A percentile compares a stretch with the other conserved stretches of the same genome.
Conservation (phyloP, 2,888 invertebrate genomes). For the Hydriomena furcata region DNA sequence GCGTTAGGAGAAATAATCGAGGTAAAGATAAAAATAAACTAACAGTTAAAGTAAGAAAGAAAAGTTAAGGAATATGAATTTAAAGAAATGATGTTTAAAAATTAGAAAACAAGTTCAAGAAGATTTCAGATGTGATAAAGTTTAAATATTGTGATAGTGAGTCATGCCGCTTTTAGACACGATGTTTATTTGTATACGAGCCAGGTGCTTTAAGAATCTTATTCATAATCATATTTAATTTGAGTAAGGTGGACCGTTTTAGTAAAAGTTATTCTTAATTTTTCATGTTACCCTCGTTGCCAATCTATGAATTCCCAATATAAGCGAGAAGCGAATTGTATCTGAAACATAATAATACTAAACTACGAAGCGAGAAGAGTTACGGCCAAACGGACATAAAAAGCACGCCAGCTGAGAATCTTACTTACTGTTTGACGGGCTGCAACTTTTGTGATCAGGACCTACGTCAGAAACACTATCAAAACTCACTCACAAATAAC, state of each 20-base stretch:
- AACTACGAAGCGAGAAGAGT: constrained; percentile 71
- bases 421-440: constrained; percentile 82
- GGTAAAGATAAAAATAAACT: too few relatives aligned
- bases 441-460: constrained; percentile 83
- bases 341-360: constrained; percentile 54
- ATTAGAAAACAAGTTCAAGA: constrained; percentile 31
- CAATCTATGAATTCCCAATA: constrained; percentile 44
- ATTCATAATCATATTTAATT: constrained; percentile 55
- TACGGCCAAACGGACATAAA: constrained; percentile 70
- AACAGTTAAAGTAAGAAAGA: constrained; percentile 16
- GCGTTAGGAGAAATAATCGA: constrained; percentile 18
- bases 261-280: constrained; percentile 31
- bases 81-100: constrained; percentile 16
- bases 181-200: constrained; percentile 56
- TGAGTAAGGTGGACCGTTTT: constrained; percentile 35
- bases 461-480: constrained; percentile 82
- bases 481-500: constrained; percentile 79
- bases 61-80: constrained; percentile 23
- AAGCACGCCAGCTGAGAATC: constrained; percentile 69
- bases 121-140: constrained; percentile 35
- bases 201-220: constrained; percentile 61
- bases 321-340: constrained; percentile 59
- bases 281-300: constrained; percentile 39
- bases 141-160: constrained; percentile 42
- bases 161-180: constrained; percentile 50